Conservation (phyloP, 2,888 invertebrate species). For the Drosophila fungiperda region DNA sequence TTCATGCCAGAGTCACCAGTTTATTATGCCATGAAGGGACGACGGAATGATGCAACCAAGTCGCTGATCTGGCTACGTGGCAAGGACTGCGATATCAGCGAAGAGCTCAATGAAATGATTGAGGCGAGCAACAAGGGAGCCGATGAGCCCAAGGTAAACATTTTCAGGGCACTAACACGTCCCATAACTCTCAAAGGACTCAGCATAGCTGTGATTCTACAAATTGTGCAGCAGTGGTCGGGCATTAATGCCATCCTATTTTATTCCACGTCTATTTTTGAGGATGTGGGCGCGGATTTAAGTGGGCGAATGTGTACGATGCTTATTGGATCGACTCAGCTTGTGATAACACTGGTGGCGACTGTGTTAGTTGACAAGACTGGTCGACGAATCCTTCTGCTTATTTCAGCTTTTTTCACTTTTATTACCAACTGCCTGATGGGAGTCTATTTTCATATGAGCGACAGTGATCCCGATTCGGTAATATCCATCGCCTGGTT, state of each 20-base stretch:
- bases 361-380: slow-evolving; percentile 91
- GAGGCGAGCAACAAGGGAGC: slow-evolving; percentile 81
- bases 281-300: slow-evolving; percentile 84
- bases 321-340: slow-evolving; percentile 92
- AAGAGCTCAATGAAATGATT: slow-evolving; percentile 82
- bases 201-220: slow-evolving; percentile 89
- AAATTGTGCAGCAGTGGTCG: slow-evolving; percentile 94
- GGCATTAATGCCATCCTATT: slow-evolving; percentile 93
- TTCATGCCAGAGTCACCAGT: slow-evolving; percentile 95
- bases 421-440: slow-evolving; percentile 88
- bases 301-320: slow-evolving; percentile 88
- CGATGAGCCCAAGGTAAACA: slow-evolving; percentile 85
- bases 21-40: slow-evolving; percentile 87
- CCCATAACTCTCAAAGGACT: slow-evolving; percentile 88
- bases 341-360: slow-evolving; percentile 88
- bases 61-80: slow-evolving; percentile 91
- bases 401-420: slow-evolving; percentile 90
- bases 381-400: slow-evolving; percentile 91
- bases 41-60: slow-evolving; percentile 88
- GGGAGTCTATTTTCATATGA: slow-evolving; percentile 88
- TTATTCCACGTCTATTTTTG: slow-evolving; percentile 91
- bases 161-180: slow-evolving; percentile 86
- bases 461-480: slow-evolving; percentile 70
- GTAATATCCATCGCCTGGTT: slow-evolving; percentile 88
- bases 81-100: slow-evolving; percentile 87